Evolutionary conservation across 2,113 vertebrate genomes (phyloP).

Genomic region (Leptobrachium leishanense): DNA sequence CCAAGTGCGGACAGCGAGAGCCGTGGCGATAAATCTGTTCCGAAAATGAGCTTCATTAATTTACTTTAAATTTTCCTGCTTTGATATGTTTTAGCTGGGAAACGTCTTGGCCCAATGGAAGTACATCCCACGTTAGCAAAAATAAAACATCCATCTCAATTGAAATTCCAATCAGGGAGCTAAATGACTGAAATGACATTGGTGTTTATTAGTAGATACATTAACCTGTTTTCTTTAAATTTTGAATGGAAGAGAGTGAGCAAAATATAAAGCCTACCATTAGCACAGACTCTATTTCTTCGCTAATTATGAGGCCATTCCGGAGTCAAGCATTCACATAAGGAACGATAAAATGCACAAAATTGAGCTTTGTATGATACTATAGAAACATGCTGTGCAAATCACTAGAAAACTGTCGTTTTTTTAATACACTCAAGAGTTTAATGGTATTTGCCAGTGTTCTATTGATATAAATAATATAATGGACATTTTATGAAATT

Average conservation of each 20-base stretch:
- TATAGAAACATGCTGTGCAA: no score
- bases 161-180: not conserved
- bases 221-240: constrained; percentile 2
- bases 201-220: not conserved
- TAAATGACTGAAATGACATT: not conserved
- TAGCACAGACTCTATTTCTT: no score
- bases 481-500: no score
- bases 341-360: no score
- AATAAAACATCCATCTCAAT: constrained; percentile 13
- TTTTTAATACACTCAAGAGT: no score
- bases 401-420: no score
- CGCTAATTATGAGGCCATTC: no score
- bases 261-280: no score
- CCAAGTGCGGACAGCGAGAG: constrained; percentile 67
- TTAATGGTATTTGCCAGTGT: no score
- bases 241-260: not conserved
- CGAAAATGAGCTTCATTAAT: constrained; percentile 77
- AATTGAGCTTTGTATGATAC: no score
- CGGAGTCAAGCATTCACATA: no score
- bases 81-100: constrained; percentile 62
- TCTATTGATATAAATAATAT: no score
- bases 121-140: constrained; percentile 35
- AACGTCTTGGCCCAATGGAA: constrained; percentile 49
- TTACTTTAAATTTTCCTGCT: constrained; percentile 60
- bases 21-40: constrained; percentile 68